Evolutionary conservation across 2,797 vertebrate species (phyloP).

Genomic region (Dallia pectoralis): DNA sequence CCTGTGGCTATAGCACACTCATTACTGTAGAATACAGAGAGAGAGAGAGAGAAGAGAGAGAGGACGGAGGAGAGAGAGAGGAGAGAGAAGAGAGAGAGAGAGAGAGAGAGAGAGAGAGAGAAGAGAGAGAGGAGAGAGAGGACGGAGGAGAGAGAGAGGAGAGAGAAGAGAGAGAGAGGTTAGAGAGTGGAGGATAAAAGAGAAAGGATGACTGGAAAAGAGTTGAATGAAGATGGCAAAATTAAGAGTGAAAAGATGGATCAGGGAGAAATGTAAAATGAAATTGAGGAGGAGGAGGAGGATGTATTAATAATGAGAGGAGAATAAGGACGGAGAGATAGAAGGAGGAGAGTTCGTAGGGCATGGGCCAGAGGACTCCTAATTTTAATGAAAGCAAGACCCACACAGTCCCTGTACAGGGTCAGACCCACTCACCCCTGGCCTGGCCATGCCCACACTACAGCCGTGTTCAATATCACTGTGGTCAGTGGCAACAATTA

Average conservation of each 20-base stretch:
- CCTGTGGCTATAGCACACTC: conserved; percentile 62
- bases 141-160: too few relatives aligned
- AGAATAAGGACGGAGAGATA: neutral
- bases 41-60: neutral
- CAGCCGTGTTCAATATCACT: conserved; percentile 53
- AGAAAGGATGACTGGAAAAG: conserved; percentile 29
- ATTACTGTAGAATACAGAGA: conserved; percentile 60
- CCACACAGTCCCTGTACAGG: conserved; percentile 28
- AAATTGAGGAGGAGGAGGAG: neutral
- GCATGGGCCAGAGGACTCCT: conserved; percentile 42
- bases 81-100: neutral
- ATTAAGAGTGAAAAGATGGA: neutral
- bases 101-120: neutral
- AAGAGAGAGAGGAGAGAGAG: conserved; percentile 14
- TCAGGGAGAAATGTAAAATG: too few relatives aligned
- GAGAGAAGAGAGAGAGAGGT: too few relatives aligned
- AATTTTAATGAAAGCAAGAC: conserved; percentile 44
- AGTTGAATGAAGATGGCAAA: conserved; percentile 24
- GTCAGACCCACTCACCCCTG: conserved; percentile 38
- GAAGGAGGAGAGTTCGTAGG: conserved; percentile 8
- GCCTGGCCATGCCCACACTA: conserved; percentile 40
- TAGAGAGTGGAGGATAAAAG: neutral
- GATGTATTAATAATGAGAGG: neutral
- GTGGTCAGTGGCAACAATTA: conserved; percentile 53
- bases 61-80: neutral